Evolutionary conservation across 2,888 invertebrate species (phyloP).

Genomic region (Blera fallax): DNA sequence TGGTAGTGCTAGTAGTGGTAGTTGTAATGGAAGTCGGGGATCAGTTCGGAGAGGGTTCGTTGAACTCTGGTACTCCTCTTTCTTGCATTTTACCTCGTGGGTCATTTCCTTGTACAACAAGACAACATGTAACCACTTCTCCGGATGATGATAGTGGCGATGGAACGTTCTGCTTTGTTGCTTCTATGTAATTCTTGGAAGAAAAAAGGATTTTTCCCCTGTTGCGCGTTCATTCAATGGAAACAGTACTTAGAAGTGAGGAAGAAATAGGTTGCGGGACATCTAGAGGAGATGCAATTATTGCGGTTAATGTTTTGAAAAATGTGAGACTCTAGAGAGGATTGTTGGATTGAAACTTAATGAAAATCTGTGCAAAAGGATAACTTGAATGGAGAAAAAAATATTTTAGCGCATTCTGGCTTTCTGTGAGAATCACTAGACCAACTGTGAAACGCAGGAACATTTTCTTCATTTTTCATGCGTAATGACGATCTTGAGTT

Average conservation of each 20-base stretch:
- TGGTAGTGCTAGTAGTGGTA: neutral
- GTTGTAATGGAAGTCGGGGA: slow-evolving; percentile 4
- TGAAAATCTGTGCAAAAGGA: neutral
- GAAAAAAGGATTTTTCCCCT: slow-evolving; percentile 44
- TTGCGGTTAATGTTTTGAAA: slow-evolving; percentile 38
- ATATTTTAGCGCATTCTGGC: too few species aligned
- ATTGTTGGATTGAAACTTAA: slow-evolving; percentile 12
- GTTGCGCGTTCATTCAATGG: slow-evolving; percentile 35
- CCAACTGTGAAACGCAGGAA: too few species aligned
- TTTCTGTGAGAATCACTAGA: too few species aligned
- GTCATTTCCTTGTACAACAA: slow-evolving; percentile 64
- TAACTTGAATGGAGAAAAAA: neutral
- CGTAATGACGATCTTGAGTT: too few species aligned
- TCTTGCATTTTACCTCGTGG: slow-evolving; percentile 37
- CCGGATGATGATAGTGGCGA: slow-evolving; percentile 2
- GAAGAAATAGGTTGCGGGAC: neutral
- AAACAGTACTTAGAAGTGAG: neutral
- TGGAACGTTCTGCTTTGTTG: slow-evolving; percentile 47
- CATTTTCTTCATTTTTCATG: too few species aligned
- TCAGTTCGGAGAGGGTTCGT: slow-evolving; percentile 49
- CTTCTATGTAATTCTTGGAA: slow-evolving; percentile 23
- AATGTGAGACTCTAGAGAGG: neutral
- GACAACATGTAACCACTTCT: slow-evolving; percentile 49
- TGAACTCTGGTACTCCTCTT: slow-evolving; percentile 48
- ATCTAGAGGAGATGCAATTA: slow-evolving; percentile 23